phyloP scores from a whole-genome alignment of 2,113 vertebrate species.

The Hippocampus guttulatus region DNA sequence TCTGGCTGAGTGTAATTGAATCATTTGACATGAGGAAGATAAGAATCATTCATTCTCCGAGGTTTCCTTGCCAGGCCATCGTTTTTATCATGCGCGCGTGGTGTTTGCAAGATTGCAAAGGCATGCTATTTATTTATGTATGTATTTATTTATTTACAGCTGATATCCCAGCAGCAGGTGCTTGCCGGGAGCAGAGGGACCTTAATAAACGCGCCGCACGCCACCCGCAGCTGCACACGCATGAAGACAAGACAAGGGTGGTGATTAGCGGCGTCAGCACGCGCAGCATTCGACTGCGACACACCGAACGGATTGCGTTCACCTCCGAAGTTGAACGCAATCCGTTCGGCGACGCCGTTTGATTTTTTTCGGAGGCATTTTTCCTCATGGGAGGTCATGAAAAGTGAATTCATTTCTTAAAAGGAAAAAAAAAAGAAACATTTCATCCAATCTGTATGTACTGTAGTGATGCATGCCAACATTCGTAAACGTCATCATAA shows the following conservation, averaged over 20 bases:
- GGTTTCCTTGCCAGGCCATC: conserved; percentile 21
- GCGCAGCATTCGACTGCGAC: not conserved
- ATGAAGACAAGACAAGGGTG: conserved; percentile 1
- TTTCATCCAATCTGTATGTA: not conserved
- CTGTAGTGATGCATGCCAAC: no score
- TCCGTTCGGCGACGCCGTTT: not conserved
- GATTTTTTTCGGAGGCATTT: not conserved
- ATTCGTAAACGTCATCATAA: no score
- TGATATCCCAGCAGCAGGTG: not conserved
- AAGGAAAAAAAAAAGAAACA: no score
- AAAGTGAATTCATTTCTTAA: not conserved
- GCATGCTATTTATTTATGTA: not conserved
- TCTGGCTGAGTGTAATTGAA: conserved; percentile 68
- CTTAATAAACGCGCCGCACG: not conserved
- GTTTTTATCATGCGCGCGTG: not conserved
- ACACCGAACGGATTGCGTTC: not conserved
- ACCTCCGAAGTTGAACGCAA: not conserved
- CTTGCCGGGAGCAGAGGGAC: not conserved
- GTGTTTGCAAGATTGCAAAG: not conserved
- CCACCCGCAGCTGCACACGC: conserved; percentile 1
- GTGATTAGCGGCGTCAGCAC: not conserved
- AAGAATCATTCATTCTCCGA: conserved; percentile 39
- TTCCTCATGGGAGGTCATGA: not conserved
- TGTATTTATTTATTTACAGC: not conserved
- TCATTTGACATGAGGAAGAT: conserved; percentile 64